phyloP scores from a whole-genome alignment of 2,888 invertebrate species.

The Mythimna loreyi region DNA sequence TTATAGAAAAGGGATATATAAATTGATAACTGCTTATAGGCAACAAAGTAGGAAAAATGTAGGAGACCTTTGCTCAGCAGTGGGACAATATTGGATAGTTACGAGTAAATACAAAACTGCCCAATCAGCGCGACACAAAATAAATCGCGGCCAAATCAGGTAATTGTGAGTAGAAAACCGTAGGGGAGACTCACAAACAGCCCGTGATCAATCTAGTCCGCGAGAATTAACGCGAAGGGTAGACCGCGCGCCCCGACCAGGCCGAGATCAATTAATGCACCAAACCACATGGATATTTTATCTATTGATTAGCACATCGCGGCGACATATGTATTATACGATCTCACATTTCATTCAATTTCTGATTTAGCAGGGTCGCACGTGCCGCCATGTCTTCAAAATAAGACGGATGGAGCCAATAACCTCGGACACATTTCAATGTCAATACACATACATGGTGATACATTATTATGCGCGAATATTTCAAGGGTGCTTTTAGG shows the following conservation, averaged over 20 bases:
- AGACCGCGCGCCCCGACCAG: slow-evolving; percentile 5
- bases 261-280: slow-evolving; percentile 23
- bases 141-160: slow-evolving; percentile 12
- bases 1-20: neutral
- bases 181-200: slow-evolving; percentile 18
- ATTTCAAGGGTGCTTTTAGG: slow-evolving; percentile 12
- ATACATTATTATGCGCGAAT: slow-evolving; percentile 14
- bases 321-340: slow-evolving; percentile 7
- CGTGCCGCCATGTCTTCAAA: slow-evolving; percentile 24
- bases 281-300: slow-evolving; percentile 21
- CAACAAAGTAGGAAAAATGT: neutral
- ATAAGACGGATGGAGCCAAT: slow-evolving; percentile 38
- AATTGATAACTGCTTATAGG: slow-evolving; percentile 16
- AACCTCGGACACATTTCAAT: slow-evolving; percentile 42
- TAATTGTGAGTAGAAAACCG: slow-evolving; percentile 10
- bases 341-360: slow-evolving; percentile 28
- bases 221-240: slow-evolving; percentile 26
- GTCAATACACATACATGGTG: slow-evolving; percentile 19
- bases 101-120: too few species aligned
- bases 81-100: too few species aligned
- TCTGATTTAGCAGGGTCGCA: slow-evolving; percentile 24
- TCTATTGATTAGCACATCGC: slow-evolving; percentile 25
- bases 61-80: neutral
- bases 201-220: slow-evolving; percentile 30
- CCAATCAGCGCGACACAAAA: slow-evolving; percentile 5